Evolutionary conservation across 2,888 invertebrate species (phyloP).

Genomic region (Lingula anatina): DNA sequence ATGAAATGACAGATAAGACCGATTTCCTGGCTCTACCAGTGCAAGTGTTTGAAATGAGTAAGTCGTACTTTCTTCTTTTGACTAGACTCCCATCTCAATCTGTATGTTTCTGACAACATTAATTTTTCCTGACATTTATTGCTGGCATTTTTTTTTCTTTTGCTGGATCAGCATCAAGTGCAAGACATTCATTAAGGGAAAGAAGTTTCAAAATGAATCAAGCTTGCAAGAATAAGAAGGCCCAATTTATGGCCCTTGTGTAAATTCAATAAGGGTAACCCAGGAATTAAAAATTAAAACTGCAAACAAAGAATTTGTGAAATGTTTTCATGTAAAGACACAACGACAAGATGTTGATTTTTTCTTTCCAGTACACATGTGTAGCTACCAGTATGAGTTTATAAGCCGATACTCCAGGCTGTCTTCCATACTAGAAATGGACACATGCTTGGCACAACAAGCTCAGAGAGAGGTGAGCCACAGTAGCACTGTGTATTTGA

Average conservation of each 20-base stretch:
- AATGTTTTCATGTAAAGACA: too few relatives aligned
- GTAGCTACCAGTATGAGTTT: constrained; percentile 87
- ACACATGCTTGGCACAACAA: constrained; percentile 85
- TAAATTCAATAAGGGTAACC: too few relatives aligned
- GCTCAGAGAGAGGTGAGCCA: constrained; percentile 73
- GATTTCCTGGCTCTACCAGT: constrained; percentile 84
- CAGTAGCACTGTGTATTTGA: neutral
- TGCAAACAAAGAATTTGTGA: too few relatives aligned
- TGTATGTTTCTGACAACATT: neutral
- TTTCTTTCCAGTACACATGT: constrained; percentile 87
- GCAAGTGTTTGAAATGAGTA: constrained; percentile 65
- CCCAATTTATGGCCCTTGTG: too few relatives aligned
- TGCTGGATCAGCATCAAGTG: neutral
- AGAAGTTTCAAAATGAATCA: too few relatives aligned
- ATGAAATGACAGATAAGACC: constrained; percentile 76
- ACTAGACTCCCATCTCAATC: too few relatives aligned
- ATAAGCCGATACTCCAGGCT: constrained; percentile 86
- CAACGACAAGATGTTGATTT: neutral
- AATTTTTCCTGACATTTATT: neutral
- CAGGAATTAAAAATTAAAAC: too few relatives aligned
- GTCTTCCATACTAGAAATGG: constrained; percentile 88
- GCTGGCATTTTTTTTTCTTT: neutral
- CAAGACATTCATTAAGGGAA: neutral
- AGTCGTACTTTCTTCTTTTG: too few relatives aligned
- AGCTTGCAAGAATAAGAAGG: too few relatives aligned